A percentile compares a stretch with the other conserved stretches of the same genome.
phyloP scores from a whole-genome alignment of 2,113 vertebrate genomes.

The Cynoglossus semilaevis region DNA sequence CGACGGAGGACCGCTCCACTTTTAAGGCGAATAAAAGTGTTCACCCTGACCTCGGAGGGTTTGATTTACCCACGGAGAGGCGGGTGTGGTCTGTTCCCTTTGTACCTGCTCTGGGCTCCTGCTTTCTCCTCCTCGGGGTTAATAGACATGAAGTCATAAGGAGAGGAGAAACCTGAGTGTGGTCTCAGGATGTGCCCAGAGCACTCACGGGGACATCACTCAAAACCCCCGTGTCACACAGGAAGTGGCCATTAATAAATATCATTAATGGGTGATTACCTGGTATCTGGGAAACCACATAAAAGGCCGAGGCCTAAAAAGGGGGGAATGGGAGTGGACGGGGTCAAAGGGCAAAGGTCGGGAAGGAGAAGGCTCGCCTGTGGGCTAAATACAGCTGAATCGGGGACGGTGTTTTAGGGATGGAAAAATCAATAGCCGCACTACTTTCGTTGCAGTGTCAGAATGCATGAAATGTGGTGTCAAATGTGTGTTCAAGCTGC shows the following conservation, averaged over 20 bases:
- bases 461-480: constrained; percentile 41
- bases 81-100: constrained; percentile 61
- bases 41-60: constrained; percentile 67
- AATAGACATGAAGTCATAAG: constrained; percentile 81
- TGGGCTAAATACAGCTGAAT: constrained; percentile 48
- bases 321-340: constrained; percentile 47
- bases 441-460: constrained; percentile 31
- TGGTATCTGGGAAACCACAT: constrained; percentile 62
- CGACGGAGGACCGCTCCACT: constrained; percentile 58
- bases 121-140: constrained; percentile 66
- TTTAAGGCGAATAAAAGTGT: constrained; percentile 72
- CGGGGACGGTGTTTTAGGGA: constrained; percentile 51
- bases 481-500: constrained; percentile 14
- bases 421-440: constrained; percentile 66
- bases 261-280: constrained; percentile 74
- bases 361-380: constrained; percentile 49
- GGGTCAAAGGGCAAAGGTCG: constrained; percentile 64
- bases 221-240: constrained; percentile 57
- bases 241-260: constrained; percentile 73
- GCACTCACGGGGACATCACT: constrained; percentile 73
- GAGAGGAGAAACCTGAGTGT: constrained; percentile 61
- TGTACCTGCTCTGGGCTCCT: constrained; percentile 65
- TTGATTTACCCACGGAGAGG: constrained; percentile 75
- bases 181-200: constrained; percentile 68
- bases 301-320: constrained; percentile 57